These are phyloP conservation scores for Trileptium ribeirensis DNA, from an alignment of 2,888 invertebrate species.

Conservation along the genomic window DNA sequence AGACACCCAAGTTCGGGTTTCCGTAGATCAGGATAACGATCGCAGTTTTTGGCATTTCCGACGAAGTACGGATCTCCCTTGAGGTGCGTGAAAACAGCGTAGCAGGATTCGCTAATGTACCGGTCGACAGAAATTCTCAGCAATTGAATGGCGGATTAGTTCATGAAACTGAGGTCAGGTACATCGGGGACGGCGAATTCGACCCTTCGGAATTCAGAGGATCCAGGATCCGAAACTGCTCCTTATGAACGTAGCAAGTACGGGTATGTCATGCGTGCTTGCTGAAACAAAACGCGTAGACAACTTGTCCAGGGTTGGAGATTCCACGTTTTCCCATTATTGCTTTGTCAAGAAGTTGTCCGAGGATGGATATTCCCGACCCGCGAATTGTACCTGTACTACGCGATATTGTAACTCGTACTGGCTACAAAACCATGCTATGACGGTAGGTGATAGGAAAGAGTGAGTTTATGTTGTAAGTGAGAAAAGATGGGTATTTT, in stretches of 20 bases:
- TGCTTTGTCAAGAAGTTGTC: neutral
- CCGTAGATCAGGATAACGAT: slow-evolving; percentile 25
- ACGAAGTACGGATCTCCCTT: too few species aligned
- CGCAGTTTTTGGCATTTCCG: neutral
- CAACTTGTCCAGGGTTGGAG: neutral
- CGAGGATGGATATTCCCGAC: too few species aligned
- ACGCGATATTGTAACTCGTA: too few species aligned
- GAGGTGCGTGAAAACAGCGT: slow-evolving; percentile 17
- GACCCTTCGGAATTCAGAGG: neutral
- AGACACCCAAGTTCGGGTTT: slow-evolving; percentile 26
- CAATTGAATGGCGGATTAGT: neutral
- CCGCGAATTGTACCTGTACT: too few species aligned
- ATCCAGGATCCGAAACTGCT: neutral
- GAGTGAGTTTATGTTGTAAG: too few species aligned
- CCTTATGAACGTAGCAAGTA: neutral
- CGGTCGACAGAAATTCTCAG: neutral
- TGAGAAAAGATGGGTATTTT: too few species aligned
- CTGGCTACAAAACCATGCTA: too few species aligned
- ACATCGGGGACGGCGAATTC: neutral
- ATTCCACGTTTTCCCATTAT: neutral
- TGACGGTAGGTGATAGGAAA: too few species aligned
- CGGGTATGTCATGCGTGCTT: slow-evolving; percentile 7
- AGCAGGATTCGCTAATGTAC: neutral
- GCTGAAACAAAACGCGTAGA: neutral
- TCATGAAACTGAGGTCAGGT: neutral